Evolutionary conservation across 2,797 vertebrate genomes (phyloP).

Genomic region (Microctenopoma steveboyesi): DNA sequence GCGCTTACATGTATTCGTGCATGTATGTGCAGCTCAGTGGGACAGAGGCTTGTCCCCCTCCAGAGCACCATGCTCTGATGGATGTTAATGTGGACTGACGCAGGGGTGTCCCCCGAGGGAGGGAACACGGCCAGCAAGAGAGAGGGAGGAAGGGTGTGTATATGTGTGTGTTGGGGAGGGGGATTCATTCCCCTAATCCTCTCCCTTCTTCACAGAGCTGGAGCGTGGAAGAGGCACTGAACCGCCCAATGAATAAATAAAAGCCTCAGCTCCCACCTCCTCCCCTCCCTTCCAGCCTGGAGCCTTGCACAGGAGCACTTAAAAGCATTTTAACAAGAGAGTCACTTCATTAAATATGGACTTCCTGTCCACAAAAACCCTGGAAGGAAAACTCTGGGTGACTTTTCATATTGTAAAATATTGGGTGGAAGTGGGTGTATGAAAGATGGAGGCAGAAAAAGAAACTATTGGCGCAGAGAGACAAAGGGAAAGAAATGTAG

Average conservation of each 20-base stretch:
- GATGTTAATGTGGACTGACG: slow-evolving; percentile 88
- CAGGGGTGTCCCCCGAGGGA: slow-evolving; percentile 83
- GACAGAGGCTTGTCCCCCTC: slow-evolving; percentile 69
- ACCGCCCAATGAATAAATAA: slow-evolving; percentile 87
- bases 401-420: slow-evolving; percentile 69
- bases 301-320: slow-evolving; percentile 82
- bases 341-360: slow-evolving; percentile 88
- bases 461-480: slow-evolving; percentile 48
- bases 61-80: slow-evolving; percentile 81
- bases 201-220: slow-evolving; percentile 73
- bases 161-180: slow-evolving; percentile 32
- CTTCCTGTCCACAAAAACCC: slow-evolving; percentile 79
- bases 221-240: slow-evolving; percentile 76
- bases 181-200: slow-evolving; percentile 81
- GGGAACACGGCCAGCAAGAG: slow-evolving; percentile 77
- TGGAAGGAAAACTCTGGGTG: slow-evolving; percentile 76
- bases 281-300: slow-evolving; percentile 62
- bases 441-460: slow-evolving; percentile 42
- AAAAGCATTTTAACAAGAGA: slow-evolving; percentile 86
- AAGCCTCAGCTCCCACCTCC: slow-evolving; percentile 67
- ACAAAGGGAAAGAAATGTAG: slow-evolving; percentile 65
- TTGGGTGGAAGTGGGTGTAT: slow-evolving; percentile 7
- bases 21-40: slow-evolving; percentile 74
- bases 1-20: slow-evolving; percentile 39
- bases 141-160: slow-evolving; percentile 47